Evolutionary conservation across 2,113 vertebrate species (phyloP).

Genomic region (Amphiprion ocellaris): DNA sequence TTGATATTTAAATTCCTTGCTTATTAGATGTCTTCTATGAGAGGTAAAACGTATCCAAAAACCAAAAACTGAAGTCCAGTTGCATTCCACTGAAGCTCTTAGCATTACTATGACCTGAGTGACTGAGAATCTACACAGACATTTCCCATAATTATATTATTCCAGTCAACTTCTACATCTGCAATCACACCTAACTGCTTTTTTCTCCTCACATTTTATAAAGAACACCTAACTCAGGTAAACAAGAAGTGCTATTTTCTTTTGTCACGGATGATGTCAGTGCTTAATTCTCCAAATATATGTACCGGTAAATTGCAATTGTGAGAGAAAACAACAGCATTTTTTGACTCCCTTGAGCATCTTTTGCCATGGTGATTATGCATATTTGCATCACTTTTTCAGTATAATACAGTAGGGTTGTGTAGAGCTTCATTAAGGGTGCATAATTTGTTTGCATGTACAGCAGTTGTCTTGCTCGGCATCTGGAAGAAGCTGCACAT

Average conservation of each 20-base stretch:
- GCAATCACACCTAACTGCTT: neutral
- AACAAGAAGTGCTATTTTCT: neutral
- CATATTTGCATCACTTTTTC: conserved; percentile 13
- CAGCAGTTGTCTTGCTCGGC: neutral
- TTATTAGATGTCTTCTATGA: neutral
- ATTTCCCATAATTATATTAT: neutral
- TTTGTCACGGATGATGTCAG: neutral
- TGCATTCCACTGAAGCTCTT: too few relatives aligned
- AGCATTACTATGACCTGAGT: too few relatives aligned
- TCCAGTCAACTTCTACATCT: neutral
- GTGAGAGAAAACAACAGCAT: neutral
- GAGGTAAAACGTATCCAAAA: too few relatives aligned
- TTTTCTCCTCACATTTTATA: neutral
- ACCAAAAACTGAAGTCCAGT: too few relatives aligned
- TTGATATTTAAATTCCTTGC: too few relatives aligned
- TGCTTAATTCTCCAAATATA: neutral
- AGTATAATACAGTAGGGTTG: neutral
- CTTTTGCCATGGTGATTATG: conserved; percentile 16
- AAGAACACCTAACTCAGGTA: neutral
- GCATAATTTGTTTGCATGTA: conserved; percentile 12
- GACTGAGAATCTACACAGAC: too few relatives aligned
- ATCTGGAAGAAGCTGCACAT: neutral
- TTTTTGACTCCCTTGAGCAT: conserved; percentile 11
- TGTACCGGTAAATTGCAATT: neutral
- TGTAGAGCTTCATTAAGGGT: neutral